Evolutionary conservation across 2,888 invertebrate genomes (phyloP).

Genomic region (Cybosia mesomella): DNA sequence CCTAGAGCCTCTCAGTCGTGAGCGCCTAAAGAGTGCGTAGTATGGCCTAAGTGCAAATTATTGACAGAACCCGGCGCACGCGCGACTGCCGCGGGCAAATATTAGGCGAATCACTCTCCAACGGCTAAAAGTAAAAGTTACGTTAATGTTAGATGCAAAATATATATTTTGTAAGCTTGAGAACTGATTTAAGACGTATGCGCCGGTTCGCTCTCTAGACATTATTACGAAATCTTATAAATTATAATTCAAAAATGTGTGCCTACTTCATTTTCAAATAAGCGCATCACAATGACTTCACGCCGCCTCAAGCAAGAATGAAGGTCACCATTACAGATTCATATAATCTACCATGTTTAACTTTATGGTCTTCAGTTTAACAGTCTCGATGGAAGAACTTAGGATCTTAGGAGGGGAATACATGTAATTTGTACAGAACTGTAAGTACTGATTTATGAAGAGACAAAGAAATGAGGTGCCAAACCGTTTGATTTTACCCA

Average conservation of each 20-base stretch:
- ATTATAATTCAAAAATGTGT: neutral
- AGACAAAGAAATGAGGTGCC: too few species aligned
- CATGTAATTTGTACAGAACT: too few species aligned
- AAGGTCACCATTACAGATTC: too few species aligned
- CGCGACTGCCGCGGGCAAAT: conserved; percentile 6
- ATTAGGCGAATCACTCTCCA: conserved; percentile 14
- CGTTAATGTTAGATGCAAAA: conserved; percentile 6
- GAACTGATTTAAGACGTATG: neutral
- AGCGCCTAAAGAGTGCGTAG: neutral
- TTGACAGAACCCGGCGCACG: neutral
- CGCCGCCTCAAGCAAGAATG: neutral
- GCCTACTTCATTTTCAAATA: neutral
- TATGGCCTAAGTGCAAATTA: conserved; percentile 7
- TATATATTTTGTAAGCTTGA: conserved; percentile 10
- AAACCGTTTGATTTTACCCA: too few species aligned
- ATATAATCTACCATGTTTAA: too few species aligned
- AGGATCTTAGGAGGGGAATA: too few species aligned
- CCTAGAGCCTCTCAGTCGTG: neutral
- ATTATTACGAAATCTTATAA: neutral
- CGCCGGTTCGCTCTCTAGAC: conserved; percentile 1
- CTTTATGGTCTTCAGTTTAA: too few species aligned
- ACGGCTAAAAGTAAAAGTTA: conserved; percentile 21
- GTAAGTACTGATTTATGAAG: too few species aligned
- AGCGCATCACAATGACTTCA: neutral
- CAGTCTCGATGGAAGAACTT: too few species aligned